Evolutionary conservation across 2,888 invertebrate species (phyloP).

Genomic region (Polylopha cassiicola): DNA sequence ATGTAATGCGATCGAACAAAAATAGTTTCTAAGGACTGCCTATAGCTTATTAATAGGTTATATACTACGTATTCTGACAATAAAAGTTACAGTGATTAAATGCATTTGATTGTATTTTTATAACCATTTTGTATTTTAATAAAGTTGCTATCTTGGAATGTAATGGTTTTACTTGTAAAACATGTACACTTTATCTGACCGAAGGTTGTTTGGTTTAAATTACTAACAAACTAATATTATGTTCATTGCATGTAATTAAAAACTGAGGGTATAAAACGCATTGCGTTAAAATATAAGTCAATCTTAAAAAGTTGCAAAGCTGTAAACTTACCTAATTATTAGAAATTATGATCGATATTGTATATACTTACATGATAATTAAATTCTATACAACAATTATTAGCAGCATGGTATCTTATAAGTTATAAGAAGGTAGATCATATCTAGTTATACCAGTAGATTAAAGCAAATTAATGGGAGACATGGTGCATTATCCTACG

Average conservation of each 20-base stretch:
- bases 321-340: no score
- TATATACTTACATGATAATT: conserved; percentile 6
- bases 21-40: conserved; percentile 15
- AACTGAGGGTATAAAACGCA: no score
- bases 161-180: conserved; percentile 48
- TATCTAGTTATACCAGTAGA: conserved; percentile 46
- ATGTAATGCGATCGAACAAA: conserved; percentile 9
- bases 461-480: conserved; percentile 69
- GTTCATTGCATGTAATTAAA: no score
- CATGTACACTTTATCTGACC: no score
- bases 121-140: conserved; percentile 76
- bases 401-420: conserved; percentile 49
- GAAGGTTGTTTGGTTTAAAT: no score
- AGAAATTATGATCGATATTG: no score
- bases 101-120: conserved; percentile 77
- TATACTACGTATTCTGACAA: conserved; percentile 40
- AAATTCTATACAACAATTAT: conserved; percentile 26
- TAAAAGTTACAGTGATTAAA: conserved; percentile 70
- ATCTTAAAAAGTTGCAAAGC: no score
- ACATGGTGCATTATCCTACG: conserved; percentile 75
- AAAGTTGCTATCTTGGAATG: conserved; percentile 74
- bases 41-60: conserved; percentile 31
- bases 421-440: conserved; percentile 33
- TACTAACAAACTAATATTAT: no score
- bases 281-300: no score